Evolutionary conservation across 1,140 invertebrate species (phyloP).

Genomic region (Pachypsylla venusta): DNA sequence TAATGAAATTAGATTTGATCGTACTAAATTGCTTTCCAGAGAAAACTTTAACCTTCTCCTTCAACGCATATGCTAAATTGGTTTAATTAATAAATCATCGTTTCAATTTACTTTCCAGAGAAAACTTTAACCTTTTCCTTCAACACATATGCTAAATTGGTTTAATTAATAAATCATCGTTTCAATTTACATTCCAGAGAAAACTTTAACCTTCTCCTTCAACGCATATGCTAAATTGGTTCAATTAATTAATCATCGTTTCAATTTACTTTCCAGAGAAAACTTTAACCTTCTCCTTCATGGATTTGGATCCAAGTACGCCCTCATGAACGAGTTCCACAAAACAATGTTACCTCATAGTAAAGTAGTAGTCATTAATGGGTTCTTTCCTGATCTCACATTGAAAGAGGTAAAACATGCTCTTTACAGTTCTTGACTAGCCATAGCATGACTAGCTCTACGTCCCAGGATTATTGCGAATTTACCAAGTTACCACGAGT

Average conservation of each 20-base stretch:
- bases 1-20: too few relatives aligned
- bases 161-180: too few relatives aligned
- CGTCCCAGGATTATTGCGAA: background rate
- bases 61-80: too few relatives aligned
- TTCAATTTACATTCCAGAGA: conserved; percentile 40
- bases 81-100: too few relatives aligned
- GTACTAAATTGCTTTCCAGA: too few relatives aligned
- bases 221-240: too few relatives aligned
- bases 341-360: conserved; percentile 43
- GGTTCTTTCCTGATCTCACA: conserved; percentile 79
- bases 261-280: conserved; percentile 41
- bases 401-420: conserved; percentile 60
- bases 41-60: too few relatives aligned
- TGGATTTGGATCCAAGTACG: conserved; percentile 76
- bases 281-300: conserved; percentile 74
- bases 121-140: too few relatives aligned
- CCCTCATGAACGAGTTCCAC: conserved; percentile 61
- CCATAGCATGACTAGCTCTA: background rate
- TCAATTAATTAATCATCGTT: too few relatives aligned
- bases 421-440: background rate
- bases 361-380: conserved; percentile 69
- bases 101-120: too few relatives aligned
- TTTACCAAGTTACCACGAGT: background rate
- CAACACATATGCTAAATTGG: too few relatives aligned
- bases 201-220: conserved; percentile 71